Conservation (phyloP, 2,113 vertebrate species). For the Sapayoa aenigma region DNA sequence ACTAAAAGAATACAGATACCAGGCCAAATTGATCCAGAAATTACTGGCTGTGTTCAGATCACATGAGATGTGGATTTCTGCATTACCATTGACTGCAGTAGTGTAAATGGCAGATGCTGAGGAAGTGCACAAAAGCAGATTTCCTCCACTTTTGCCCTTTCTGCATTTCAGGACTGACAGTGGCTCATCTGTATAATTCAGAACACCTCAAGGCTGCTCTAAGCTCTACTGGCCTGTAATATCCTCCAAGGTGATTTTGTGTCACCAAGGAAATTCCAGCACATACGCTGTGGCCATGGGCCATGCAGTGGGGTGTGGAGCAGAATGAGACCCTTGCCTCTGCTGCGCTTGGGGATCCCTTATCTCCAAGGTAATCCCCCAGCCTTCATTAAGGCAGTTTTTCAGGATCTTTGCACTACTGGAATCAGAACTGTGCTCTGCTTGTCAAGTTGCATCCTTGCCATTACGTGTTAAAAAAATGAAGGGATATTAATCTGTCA, state of each 20-base stretch:
- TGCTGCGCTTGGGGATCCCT: neutral
- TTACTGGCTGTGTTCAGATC: neutral
- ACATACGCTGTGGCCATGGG: neutral
- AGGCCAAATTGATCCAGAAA: neutral
- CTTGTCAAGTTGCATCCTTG: neutral
- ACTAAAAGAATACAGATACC: neutral
- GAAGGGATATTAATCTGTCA: neutral
- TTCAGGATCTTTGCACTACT: neutral
- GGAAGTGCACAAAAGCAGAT: neutral
- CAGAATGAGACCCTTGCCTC: neutral
- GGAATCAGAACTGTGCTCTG: neutral
- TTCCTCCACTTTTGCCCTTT: neutral
- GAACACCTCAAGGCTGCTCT: neutral
- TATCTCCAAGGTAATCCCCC: neutral
- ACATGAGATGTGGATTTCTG: neutral
- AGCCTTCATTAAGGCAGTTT: neutral
- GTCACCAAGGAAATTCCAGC: neutral
- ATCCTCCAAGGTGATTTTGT: neutral
- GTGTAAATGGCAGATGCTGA: neutral
- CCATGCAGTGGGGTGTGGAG: neutral
- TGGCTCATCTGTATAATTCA: neutral
- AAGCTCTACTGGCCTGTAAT: neutral
- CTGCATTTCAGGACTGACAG: neutral
- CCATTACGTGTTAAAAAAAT: neutral
- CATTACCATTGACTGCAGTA: fast-evolving